A percentile compares a stretch with the other conserved stretches of the same genome.
phyloP scores from a whole-genome alignment of 2,888 invertebrate genomes.

The Pandemis cinnamomeana region DNA sequence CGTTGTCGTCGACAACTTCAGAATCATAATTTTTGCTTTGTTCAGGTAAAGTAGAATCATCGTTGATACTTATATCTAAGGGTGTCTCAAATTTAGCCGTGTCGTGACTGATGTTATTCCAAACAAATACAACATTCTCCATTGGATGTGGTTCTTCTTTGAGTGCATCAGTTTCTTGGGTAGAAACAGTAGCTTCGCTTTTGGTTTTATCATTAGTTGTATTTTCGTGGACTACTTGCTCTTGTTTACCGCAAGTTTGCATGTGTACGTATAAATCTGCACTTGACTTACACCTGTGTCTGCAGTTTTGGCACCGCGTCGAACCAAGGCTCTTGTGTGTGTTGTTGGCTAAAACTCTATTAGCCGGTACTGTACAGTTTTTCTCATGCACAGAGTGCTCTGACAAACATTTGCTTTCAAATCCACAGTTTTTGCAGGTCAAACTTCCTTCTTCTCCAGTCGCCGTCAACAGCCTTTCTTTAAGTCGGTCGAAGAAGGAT shows the following conservation, averaged over 20 bases:
- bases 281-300: constrained; percentile 94
- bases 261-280: constrained; percentile 90
- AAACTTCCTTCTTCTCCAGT: constrained; percentile 87
- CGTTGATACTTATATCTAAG: constrained; percentile 75
- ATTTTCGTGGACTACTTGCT: constrained; percentile 61
- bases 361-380: constrained; percentile 83
- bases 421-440: constrained; percentile 88
- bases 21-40: constrained; percentile 66
- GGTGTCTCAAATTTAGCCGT: constrained; percentile 71
- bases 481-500: constrained; percentile 92
- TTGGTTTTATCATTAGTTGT: constrained; percentile 64
- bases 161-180: constrained; percentile 63
- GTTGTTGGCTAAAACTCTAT: constrained; percentile 67
- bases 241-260: constrained; percentile 87
- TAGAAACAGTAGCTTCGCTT: constrained; percentile 61
- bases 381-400: constrained; percentile 92
- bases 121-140: constrained; percentile 92
- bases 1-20: constrained; percentile 75
- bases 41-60: constrained; percentile 76
- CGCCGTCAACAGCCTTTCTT: constrained; percentile 88
- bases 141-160: constrained; percentile 87
- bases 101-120: constrained; percentile 87
- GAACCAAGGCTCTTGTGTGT: constrained; percentile 85
- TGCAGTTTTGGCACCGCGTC: constrained; percentile 93
- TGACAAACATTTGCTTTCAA: constrained; percentile 91